Evolutionary conservation across 2,113 vertebrate genomes (phyloP), one percentile per base, ranked within the genome.

Genomic region (Hyaena hyaena): DNA sequence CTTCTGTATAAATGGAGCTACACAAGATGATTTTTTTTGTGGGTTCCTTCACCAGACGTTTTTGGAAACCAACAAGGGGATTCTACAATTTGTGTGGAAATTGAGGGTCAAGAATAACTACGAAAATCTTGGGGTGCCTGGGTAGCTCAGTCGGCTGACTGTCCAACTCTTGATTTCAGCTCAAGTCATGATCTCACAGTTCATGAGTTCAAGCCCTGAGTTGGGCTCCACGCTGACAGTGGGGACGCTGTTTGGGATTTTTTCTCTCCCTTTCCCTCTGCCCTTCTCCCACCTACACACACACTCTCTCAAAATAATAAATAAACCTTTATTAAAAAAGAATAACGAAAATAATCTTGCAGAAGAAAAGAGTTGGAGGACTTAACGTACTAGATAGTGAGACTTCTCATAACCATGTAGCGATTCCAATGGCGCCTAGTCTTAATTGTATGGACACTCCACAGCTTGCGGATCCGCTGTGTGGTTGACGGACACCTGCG

Each of bases 391-490:
- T 1, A 23, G 48, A 7, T 1, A 33, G 53, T 12, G 5, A 28
- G 4, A 9, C 45, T 76, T 28, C 0, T 5, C 3, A 58, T 4
- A 16, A 6, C 19, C 10, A 7, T 12, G 17, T 19, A 0, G 21
- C 19, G 16, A 5, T 1, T 0, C 10, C 28, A 28, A 35, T 63
- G 28, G 21, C 0, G 17, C 26, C 1, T 8, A 21, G 31, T 16
- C 19, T 69, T 48, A 24, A 48, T 7, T 4, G 0, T 1, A 7
- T n/a, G 19, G 10, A 26, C 5, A 6, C 21, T 2, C 26, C 3
- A 0, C 28, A 1, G 1, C 2, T 7, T 14, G 1, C 12, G 17
- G 83, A 10, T 9, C 14, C 5, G 2, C 19, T 3, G 0, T 12
- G 17, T 10, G 35, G 31, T 2, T 45, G n/a, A 17, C 4, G 8